Base-by-base conservation (phyloP, 2,888 invertebrate genomes). In the Boloria selene region DNA sequence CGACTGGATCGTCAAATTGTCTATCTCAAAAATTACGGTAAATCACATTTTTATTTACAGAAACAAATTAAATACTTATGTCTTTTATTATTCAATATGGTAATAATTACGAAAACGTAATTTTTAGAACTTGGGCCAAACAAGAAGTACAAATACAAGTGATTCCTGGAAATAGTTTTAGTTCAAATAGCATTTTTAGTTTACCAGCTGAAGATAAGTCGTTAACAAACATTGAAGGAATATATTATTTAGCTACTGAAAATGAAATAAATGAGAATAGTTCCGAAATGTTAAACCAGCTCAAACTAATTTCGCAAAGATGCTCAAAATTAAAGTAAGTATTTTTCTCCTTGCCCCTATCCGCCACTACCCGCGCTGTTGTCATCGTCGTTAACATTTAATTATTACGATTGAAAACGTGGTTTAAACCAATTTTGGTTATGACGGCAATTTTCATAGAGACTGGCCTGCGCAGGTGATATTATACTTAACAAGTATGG, bases 1-100 rank as follows among this genome's bases (percentile, higher is more conserved):
- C 72, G 4, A 63, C 67, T 2, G 50, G 31, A 38, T 38, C 68
- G 16, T 68, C 69, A 13, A 66, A 68, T 26, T 64, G 18, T 13
- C 22, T 66, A 10, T 44, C 51, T 6, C 47, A 63, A 31, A 71
- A 68, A 31, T 22, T 62, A 22, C 64, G 67, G 71, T 72, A 66
- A 14, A 6, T 44, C 10, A n/a, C 10, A 6, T 50, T 13, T 26
- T 47, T 31, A 58, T 6, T 2, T 31, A 42, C 13, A 50, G 3
- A 38, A 14, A 13, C 17, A 13, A 14, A 14, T 17, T 38, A 31
- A 7, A 31, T 31, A 10, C 31, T 2, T 10, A 31, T 22, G 10
- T 31, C 2, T 31, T 10, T 10, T 31, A 38, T 38, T 38, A 1
- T 6, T 38, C 7, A 38, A 38, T 10, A 38, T 38, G 0, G 3